These are phyloP conservation scores for Andrena haemorrhoa DNA, from an alignment of 2,888 invertebrate genomes.

Conservation along the genomic window DNA sequence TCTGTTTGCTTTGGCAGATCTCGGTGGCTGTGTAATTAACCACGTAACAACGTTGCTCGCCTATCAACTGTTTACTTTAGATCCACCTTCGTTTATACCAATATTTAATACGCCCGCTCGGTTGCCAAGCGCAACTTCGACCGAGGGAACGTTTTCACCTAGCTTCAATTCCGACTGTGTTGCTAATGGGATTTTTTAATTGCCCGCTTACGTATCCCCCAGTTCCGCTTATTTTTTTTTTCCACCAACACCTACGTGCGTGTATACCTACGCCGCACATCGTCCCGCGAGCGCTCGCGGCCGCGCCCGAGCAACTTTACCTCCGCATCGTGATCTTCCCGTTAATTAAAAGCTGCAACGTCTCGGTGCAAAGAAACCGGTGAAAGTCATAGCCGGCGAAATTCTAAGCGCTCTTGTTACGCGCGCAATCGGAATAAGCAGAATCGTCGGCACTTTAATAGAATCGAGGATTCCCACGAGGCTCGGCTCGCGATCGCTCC, in stretches of 20 bases:
- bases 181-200: slow-evolving; percentile 57
- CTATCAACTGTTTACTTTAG: slow-evolving; percentile 5
- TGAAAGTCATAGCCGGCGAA: slow-evolving; percentile 72
- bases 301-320: slow-evolving; percentile 45
- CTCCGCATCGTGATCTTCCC: slow-evolving; percentile 34
- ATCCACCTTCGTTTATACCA: slow-evolving; percentile 2
- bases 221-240: slow-evolving; percentile 57
- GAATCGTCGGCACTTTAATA: neutral
- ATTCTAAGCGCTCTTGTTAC: slow-evolving; percentile 11
- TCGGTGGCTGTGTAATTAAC: slow-evolving; percentile 64
- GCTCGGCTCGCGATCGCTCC: neutral
- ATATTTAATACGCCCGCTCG: slow-evolving; percentile 29
- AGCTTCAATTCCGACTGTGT: slow-evolving; percentile 19
- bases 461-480: neutral
- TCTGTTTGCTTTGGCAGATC: slow-evolving; percentile 67
- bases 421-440: slow-evolving; percentile 13
- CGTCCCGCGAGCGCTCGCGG: slow-evolving; percentile 12
- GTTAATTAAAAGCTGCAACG: slow-evolving; percentile 48
- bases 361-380: slow-evolving; percentile 67
- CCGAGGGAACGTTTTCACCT: slow-evolving; percentile 6
- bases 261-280: neutral
- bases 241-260: neutral
- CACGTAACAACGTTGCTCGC: slow-evolving; percentile 23
- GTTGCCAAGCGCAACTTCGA: slow-evolving; percentile 12
- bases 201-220: slow-evolving; percentile 27